These are phyloP conservation scores for Pemphredon lugubris DNA, from an alignment of 2,888 invertebrate genomes.

Conservation along the genomic window DNA sequence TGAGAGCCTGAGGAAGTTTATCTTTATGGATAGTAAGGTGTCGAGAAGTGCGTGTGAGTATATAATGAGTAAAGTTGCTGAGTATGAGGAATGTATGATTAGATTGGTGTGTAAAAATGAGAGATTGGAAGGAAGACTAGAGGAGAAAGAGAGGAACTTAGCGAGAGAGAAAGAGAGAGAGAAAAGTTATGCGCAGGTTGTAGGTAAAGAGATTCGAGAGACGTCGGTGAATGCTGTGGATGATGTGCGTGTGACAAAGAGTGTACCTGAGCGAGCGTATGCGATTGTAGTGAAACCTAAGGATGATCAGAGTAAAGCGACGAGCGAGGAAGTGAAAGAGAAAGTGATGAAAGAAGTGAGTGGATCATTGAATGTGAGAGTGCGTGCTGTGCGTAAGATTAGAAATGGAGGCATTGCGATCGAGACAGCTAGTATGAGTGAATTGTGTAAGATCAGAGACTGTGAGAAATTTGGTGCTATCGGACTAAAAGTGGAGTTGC, in stretches of 20 bases:
- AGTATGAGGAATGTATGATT: neutral
- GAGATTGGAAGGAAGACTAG: neutral
- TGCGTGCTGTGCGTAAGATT: neutral
- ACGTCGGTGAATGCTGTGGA: too few species aligned
- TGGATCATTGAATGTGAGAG: neutral
- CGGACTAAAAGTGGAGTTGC: neutral
- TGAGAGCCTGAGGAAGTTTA: neutral
- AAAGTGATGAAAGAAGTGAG: slow-evolving; percentile 6
- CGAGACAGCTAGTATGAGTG: neutral
- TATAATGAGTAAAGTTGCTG: neutral
- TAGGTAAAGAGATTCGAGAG: too few species aligned
- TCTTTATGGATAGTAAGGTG: neutral
- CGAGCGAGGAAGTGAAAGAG: slow-evolving; percentile 9
- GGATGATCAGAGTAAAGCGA: neutral
- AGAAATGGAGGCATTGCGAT: slow-evolving; percentile 4
- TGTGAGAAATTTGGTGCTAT: neutral
- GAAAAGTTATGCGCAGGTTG: too few species aligned
- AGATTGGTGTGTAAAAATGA: neutral
- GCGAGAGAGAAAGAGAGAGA: too few species aligned
- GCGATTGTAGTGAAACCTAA: neutral
- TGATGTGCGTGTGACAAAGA: too few species aligned
- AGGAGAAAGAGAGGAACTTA: too few species aligned
- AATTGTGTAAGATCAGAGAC: neutral
- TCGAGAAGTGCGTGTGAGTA: neutral
- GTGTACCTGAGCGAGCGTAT: too few species aligned